Base-by-base conservation (phyloP, 2,888 invertebrate genomes). In the Automeris io region DNA sequence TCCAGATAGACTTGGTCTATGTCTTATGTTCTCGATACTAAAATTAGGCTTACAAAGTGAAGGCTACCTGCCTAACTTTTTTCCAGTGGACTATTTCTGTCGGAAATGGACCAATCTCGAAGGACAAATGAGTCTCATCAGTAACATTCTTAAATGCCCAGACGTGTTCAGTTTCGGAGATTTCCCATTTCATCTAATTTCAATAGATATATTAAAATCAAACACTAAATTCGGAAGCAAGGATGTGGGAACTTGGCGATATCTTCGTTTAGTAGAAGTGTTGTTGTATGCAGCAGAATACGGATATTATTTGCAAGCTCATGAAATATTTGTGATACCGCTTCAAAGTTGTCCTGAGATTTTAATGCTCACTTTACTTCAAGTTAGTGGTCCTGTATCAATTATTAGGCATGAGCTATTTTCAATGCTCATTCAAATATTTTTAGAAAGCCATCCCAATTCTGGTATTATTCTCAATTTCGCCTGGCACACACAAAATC, bases 141-240 rank as follows among this genome's bases (percentile, higher is more conserved):
- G 93, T 45, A 92, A 93, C 52, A 93, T 97, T 49, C 79, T 99
- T 18, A 96, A 96, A 69, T 91, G 95, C 77, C 92, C 96, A 0
- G 99, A 99, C 68, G 90, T 99, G 49, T 97, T 99, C 76, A 95
- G 95, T 64, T 95, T 99, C 69, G 94, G 95, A 19, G 98, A 98
- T 70, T 93, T 95, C 74, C 93, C 95, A 0, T 96, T 93, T 69
- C 93, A 93, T 57, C 91, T 94, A 2, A 95, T 98, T 1, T 90
- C 93, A 1, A 92, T 95, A 31, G 97, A 98, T 58, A 90, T 95
- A 47, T 78, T 99, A 24, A 99, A 99, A 83, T 93, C 96, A 7
- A 93, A 95, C 4, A 98, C 98, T 0, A 99, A 99, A 82, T 93
- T 93, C 16, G 97, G 98, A 57, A 96, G 96, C 70, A 95, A 97